Conservation (phyloP, 2,797 vertebrate genomes). For the Dermochelys coriacea region DNA sequence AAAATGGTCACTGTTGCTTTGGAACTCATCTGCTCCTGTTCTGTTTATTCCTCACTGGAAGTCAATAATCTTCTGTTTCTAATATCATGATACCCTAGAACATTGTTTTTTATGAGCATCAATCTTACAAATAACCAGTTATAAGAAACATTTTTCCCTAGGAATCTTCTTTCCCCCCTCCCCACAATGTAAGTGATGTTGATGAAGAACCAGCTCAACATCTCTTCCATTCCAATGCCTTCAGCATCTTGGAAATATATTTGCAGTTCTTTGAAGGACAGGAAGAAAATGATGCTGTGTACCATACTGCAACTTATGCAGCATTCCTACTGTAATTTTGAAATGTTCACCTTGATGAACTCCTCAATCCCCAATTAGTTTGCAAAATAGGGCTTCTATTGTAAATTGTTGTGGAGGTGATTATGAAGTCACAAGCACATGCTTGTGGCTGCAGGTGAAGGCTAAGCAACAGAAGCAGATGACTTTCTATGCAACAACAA, state of each 20-base stretch:
- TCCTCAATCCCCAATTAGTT: neutral
- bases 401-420: slow-evolving; percentile 43
- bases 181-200: neutral
- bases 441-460: slow-evolving; percentile 34
- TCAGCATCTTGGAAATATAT: neutral
- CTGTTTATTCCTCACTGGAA: slow-evolving; percentile 32
- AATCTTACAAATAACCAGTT: neutral
- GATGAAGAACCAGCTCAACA: neutral
- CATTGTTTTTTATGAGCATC: neutral
- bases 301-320: neutral
- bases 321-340: neutral
- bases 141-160: neutral
- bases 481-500: slow-evolving; percentile 50
- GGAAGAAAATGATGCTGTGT: neutral
- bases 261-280: neutral
- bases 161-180: fast-evolving
- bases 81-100: slow-evolving; percentile 17
- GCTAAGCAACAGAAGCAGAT: slow-evolving; percentile 38
- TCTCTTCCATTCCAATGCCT: neutral
- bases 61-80: slow-evolving; percentile 58
- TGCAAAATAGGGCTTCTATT: neutral
- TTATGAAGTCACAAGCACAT: slow-evolving; percentile 14
- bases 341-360: neutral
- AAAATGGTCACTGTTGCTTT: slow-evolving; percentile 62
- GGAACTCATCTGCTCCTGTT: slow-evolving; percentile 44